A percentile compares a stretch with the other conserved stretches of the same genome.
Conservation (phyloP, 2,888 invertebrate species). For the Drosophila mercatorum region DNA sequence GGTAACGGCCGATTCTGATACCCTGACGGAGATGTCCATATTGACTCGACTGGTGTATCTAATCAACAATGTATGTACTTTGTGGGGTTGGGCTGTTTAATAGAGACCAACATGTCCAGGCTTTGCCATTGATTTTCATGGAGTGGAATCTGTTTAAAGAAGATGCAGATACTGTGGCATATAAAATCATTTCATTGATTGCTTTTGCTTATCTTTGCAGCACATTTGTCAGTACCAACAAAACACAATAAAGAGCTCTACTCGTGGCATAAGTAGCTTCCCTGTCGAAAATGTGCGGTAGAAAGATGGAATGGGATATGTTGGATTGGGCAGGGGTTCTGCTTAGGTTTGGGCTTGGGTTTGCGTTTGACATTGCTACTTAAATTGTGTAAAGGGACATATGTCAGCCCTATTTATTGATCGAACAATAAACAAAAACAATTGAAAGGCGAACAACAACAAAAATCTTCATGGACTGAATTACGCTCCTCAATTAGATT, state of each 20-base stretch:
- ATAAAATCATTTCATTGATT: conserved; percentile 43
- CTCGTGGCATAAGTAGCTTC: conserved; percentile 1
- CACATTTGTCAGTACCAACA: conserved; percentile 24
- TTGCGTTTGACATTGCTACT: conserved; percentile 20
- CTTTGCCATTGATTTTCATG: neutral
- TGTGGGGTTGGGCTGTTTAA: neutral
- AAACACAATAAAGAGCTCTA: conserved; percentile 8
- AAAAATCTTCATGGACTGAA: conserved; percentile 31
- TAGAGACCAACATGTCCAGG: neutral
- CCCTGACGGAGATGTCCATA: too few species aligned
- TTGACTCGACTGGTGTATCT: neutral
- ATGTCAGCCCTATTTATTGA: conserved; percentile 66
- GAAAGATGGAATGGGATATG: conserved; percentile 11
- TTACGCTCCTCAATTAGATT: conserved; percentile 70
- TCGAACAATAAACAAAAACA: conserved; percentile 55
- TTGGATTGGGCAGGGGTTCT: conserved; percentile 10
- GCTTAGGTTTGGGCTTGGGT: neutral
- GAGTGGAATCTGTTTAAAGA: neutral
- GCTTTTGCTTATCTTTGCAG: conserved; percentile 39
- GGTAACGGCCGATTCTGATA: neutral
- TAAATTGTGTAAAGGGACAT: conserved; percentile 52
- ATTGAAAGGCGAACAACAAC: conserved; percentile 37
- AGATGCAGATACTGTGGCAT: conserved; percentile 4
- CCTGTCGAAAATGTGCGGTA: conserved; percentile 13
- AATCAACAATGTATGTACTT: neutral